Base-by-base conservation (phyloP, 2,113 vertebrate genomes). In the Brevimyrus niger region DNA sequence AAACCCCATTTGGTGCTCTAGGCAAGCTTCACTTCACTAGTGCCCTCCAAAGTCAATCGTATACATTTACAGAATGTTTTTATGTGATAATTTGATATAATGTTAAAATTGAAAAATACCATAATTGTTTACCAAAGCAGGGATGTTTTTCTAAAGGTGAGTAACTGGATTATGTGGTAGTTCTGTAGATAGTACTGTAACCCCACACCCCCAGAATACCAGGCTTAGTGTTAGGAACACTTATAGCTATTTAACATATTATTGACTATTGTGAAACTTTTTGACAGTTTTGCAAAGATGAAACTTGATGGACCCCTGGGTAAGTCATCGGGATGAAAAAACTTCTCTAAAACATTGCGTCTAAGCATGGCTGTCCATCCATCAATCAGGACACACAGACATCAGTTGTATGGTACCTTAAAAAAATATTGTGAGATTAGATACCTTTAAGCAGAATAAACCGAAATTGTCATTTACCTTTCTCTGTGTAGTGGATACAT, bases 401-500 rank as follows among this genome's bases (percentile, higher is more conserved):
- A 31, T 69, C 61, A 69, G 5, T 69, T 69, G 27, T 31, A 31
- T 31, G 61, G 61, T 69, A 27, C n/a, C 10, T 13, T 48, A 86
- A 27, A 11, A 6, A 51, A 27, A 50, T 31, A 47, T 47, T 47
- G 48, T 50, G 48, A 35, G 23, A 51, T 17, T 8, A 31, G n/a
- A 27, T 31, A 80, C 47, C 47, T 44, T 73, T 15, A 73, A 21
- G 31, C 21, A 31, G 27, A 50, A 50, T 50, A 88, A 35, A 35
- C 11, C 48, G 7, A 50, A 76, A 50, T 31, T 76, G n/a, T 31
- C 17, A n/a, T 44, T 35, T 89, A 89, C 88, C 88, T 89, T 89
- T 89, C 88, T 89, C 88, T 89, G 73, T 89, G 88, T 82, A 89
- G 88, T n/a, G 88, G 73, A 89, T 89, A 89, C 88, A 89, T 89